A percentile compares a stretch with the other conserved stretches of the same genome.
phyloP scores from a whole-genome alignment of 2,888 invertebrate genomes.

The Drosophila koepferae region DNA sequence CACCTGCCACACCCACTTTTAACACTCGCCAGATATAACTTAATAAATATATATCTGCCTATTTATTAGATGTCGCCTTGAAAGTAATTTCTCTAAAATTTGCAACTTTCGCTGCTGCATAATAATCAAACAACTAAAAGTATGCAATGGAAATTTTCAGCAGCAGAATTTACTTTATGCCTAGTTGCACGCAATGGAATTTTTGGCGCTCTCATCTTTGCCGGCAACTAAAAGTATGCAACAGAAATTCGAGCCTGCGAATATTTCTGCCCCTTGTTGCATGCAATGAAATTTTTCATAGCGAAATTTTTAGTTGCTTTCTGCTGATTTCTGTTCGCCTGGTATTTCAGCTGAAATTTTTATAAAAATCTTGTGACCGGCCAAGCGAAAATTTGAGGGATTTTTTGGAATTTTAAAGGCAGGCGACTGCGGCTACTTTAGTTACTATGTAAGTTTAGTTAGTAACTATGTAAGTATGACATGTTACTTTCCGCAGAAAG shows the following conservation, averaged over 20 bases:
- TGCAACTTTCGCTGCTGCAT: neutral
- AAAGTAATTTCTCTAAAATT: neutral
- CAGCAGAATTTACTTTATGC: neutral
- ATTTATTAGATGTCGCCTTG: neutral
- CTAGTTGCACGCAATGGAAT: neutral
- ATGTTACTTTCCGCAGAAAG: neutral
- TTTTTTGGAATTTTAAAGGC: neutral
- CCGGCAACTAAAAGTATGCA: constrained; percentile 7
- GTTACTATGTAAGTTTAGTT: too few species aligned
- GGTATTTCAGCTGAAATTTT: constrained; percentile 7
- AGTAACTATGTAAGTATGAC: too few species aligned
- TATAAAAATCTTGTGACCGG: neutral
- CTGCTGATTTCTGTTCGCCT: constrained; percentile 4
- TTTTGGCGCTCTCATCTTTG: too few species aligned
- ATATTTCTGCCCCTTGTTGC: neutral
- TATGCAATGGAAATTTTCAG: neutral
- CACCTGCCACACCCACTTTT: neutral
- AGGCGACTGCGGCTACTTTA: too few species aligned
- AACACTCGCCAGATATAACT: neutral
- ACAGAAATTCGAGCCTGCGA: neutral
- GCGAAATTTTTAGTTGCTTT: neutral
- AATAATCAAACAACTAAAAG: neutral
- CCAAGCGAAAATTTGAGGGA: neutral
- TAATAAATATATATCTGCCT: neutral
- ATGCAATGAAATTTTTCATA: neutral